phyloP scores from a whole-genome alignment of 2,888 invertebrate species.

The Mesochorus sp. region DNA sequence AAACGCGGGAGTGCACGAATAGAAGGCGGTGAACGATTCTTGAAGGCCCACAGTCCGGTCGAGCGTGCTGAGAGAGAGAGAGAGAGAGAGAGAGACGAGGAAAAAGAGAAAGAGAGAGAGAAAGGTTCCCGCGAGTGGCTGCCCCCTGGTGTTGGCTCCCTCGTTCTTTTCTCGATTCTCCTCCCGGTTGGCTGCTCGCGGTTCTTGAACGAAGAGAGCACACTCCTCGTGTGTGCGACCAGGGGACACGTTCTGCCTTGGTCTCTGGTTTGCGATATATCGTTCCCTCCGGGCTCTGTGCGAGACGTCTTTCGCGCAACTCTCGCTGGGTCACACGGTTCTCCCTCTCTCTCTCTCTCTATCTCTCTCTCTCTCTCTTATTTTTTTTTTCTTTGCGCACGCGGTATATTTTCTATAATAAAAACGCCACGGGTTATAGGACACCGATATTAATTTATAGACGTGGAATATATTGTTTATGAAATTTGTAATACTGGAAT shows the following conservation, averaged over 20 bases:
- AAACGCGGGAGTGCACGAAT: slow-evolving; percentile 18
- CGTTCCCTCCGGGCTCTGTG: not conserved
- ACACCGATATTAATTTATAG: too few species aligned
- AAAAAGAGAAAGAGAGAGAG: not conserved
- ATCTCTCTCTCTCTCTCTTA: too few species aligned
- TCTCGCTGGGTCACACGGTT: slow-evolving; percentile 36
- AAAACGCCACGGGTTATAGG: too few species aligned
- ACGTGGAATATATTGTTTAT: too few species aligned
- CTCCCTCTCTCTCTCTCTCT: too few species aligned
- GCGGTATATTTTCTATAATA: too few species aligned
- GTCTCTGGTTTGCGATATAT: slow-evolving; percentile 7
- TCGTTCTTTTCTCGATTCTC: slow-evolving; percentile 47
- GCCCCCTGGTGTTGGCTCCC: slow-evolving; percentile 56
- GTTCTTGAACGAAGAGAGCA: slow-evolving; percentile 41
- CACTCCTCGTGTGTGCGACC: slow-evolving; percentile 55
- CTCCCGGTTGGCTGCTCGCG: slow-evolving; percentile 35
- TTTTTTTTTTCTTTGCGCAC: too few species aligned
- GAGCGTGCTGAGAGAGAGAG: slow-evolving; percentile 25
- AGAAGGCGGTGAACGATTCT: slow-evolving; percentile 29
- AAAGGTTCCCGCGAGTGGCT: slow-evolving; percentile 51
- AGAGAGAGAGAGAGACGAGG: slow-evolving; percentile 2
- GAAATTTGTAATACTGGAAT: too few species aligned
- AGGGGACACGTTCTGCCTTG: slow-evolving; percentile 48
- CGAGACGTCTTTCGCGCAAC: not conserved
- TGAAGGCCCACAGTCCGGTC: slow-evolving; percentile 9